Base-by-base conservation (phyloP, 2,888 invertebrate species). In the Xestia sexstrigata region DNA sequence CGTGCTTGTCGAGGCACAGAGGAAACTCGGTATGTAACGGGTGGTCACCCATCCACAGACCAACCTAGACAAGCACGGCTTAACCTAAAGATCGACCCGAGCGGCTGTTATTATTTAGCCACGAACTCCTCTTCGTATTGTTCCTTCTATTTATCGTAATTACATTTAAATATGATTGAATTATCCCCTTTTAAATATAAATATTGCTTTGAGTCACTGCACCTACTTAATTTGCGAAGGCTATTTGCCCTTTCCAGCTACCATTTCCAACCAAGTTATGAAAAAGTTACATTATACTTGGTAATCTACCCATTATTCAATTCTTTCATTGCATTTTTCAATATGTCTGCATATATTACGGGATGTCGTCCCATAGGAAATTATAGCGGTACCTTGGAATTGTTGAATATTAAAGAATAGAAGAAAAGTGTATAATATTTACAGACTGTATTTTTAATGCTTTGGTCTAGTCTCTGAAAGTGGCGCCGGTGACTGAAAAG, bases 211-310 rank as follows among this genome's bases (percentile, higher is more conserved):
- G 0, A 30, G 0, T 20, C 17, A 60, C 17, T 30, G 17, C 58
- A 9, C 58, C 17, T 60, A 45, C 23, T 23, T 42, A 23, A 62
- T 71, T 47, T 47, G 8, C 71, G 47, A 42, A 72, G 35, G 58
- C 42, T 60, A 23, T 45, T 62, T 62, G 2, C 26, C 8, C n/a
- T 30, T 30, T 55, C 15, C 74, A 63, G 35, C 49, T 63, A n/a
- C 1, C 23, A 62, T 67, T 67, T 42, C 39, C 7, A 67, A 15
- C 26, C 15, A 23, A 63, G 39, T 23, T 8, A 69, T 35, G 30
- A n/a, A 69, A 65, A 76, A 49, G 42, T 47, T 15, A 67, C 82
- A 82, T 82, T 66, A 45, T 78, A 82, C 80, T 80, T 80, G 82
- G 26, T 70, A 78, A 80, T 83, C 7, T 63, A 65, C 30, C 23